Percentiles rank a stretch among this genome's conserved stretches.
Evolutionary conservation across 2,113 vertebrate genomes (phyloP).

Genomic region (Dendropsophus ebraccatus): DNA sequence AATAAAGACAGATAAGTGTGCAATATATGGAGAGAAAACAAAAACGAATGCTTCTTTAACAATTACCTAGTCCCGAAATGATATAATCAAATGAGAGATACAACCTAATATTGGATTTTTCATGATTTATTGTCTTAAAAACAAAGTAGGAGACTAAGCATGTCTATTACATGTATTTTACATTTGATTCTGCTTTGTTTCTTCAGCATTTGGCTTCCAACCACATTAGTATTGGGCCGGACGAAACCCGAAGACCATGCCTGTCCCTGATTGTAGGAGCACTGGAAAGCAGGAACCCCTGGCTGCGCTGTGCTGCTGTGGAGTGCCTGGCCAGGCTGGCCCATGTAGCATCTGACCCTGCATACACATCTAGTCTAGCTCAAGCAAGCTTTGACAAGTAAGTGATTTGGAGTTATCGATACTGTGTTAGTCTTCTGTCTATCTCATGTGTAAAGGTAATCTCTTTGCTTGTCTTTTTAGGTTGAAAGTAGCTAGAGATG

Average conservation of each 20-base stretch:
- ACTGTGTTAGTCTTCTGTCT: neutral
- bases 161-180: too few relatives aligned
- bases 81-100: neutral
- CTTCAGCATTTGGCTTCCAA: slow-evolving; percentile 74
- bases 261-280: slow-evolving; percentile 80
- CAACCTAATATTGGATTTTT: too few relatives aligned
- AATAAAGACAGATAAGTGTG: too few relatives aligned
- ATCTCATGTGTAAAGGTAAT: neutral
- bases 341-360: slow-evolving; percentile 81
- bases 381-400: slow-evolving; percentile 94
- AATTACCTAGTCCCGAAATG: too few relatives aligned
- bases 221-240: slow-evolving; percentile 76
- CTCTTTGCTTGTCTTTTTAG: slow-evolving; percentile 66
- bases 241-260: slow-evolving; percentile 80
- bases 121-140: neutral
- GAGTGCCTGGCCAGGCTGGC: slow-evolving; percentile 86
- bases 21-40: too few relatives aligned
- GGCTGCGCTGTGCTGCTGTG: slow-evolving; percentile 86
- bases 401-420: slow-evolving; percentile 59
- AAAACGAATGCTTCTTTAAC: too few relatives aligned
- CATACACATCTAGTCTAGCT: slow-evolving; percentile 81
- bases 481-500: slow-evolving; percentile 87
- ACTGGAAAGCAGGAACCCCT: slow-evolving; percentile 81
- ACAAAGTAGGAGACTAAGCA: neutral
- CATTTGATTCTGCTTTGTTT: slow-evolving; percentile 28